Base-by-base conservation (phyloP, 2,113 vertebrate genomes). In the Solenodon paradoxus region DNA sequence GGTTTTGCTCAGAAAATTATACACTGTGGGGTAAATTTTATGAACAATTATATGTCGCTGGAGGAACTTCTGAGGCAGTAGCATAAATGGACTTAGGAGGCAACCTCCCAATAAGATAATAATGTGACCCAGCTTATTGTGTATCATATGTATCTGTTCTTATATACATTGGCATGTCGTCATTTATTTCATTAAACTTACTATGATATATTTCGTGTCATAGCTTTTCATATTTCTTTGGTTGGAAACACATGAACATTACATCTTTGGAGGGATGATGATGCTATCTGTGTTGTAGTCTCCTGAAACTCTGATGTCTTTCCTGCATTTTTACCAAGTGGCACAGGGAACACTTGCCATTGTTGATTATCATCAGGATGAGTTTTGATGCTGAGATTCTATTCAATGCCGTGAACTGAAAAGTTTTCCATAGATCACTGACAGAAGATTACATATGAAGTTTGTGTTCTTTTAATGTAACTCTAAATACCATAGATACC, bases 1-100 rank as follows among this genome's bases (percentile, higher is more conserved):
- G 74, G 83, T 93, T 98, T 97, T 96, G 92, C 83, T 96, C 74
- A 95, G 95, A 98, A 97, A 97, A 97, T 96, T 88, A 92, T 94
- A 97, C 91, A 72, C 83, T 92, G 49, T 94, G 92, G 78, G 93
- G 90, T 97, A 96, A 94, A 96, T 97, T 97, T 98, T 97, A 96
- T 97, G 88, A n/a, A 53, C 92, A 95, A 79, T 97, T 98, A 94
- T 93, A 96, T 96, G 92, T 94, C 89, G 40, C 91, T 79, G 38
- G 90, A 93, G 83, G 72, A 96, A 35, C 81, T 92, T 90, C 89
- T 94, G 79, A 96, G 95, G 95, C 91, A 97, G 90, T 94, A 96
- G 74, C 40, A 92, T 81, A 95, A 97, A 97, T 92, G 92, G 88
- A 96, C 93, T 97, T 95, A 90, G 53, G 87, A 95, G 69, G 83